Percentiles rank a stretch among this genome's conserved stretches.
Conservation (phyloP, 2,113 vertebrate genomes). For the Silurus glanis region DNA sequence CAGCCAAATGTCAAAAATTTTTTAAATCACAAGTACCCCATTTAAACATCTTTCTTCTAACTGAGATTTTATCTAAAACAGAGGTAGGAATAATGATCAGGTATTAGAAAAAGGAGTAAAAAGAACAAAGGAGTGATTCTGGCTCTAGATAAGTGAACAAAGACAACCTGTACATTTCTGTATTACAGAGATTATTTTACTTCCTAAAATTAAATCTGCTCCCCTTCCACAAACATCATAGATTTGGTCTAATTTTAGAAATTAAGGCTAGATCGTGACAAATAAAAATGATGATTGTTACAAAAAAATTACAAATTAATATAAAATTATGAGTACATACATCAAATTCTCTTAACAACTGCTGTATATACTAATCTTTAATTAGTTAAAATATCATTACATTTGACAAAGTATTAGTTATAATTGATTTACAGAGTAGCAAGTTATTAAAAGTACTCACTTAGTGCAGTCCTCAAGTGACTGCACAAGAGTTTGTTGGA, state of each 20-base stretch:
- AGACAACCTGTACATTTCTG: background rate
- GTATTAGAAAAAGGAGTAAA: background rate
- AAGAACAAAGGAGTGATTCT: background rate
- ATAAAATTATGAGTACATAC: background rate
- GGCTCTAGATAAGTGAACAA: background rate
- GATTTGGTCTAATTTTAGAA: background rate
- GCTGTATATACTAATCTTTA: background rate
- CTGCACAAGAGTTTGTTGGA: constrained; percentile 96
- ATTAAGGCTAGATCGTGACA: constrained; percentile 3
- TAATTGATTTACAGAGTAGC: constrained; percentile 45
- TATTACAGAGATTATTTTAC: background rate
- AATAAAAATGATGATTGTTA: background rate
- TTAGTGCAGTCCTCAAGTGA: constrained; percentile 96
- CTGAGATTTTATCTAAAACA: background rate
- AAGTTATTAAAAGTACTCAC: constrained; percentile 72
- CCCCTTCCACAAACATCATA: background rate
- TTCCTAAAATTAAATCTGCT: background rate
- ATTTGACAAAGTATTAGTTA: constrained; percentile 26
- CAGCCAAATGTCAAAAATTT: background rate
- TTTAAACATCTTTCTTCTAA: background rate
- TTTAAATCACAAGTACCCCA: background rate
- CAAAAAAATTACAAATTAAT: too few relatives aligned
- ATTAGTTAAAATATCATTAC: background rate
- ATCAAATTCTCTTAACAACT: background rate
- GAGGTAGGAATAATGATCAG: background rate